Percentiles rank a stretch among this genome's conserved stretches.
phyloP scores from a whole-genome alignment of 2,797 vertebrate genomes.

The Crenuchus spilurus region DNA sequence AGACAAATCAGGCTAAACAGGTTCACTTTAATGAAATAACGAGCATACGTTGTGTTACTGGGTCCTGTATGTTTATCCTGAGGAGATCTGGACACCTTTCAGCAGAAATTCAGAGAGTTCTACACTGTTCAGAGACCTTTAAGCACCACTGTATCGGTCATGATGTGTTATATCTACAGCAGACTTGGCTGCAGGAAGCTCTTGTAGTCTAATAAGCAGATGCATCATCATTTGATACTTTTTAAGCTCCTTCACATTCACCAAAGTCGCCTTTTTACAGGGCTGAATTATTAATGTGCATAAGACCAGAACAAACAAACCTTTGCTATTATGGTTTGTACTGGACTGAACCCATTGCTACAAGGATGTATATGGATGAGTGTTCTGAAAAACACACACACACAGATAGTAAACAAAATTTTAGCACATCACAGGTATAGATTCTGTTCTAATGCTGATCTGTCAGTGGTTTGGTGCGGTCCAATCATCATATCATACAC shows the following conservation, averaged over 20 bases:
- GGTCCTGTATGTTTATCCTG: no score
- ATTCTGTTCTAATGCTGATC: not conserved
- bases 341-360: slow-evolving; percentile 50
- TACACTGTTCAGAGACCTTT: no score
- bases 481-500: slow-evolving; percentile 8
- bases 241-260: not conserved
- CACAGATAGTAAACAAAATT: slow-evolving; percentile 7
- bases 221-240: slow-evolving; percentile 1
- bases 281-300: not conserved
- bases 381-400: slow-evolving; percentile 72
- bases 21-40: no score
- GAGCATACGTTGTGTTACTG: no score
- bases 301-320: slow-evolving; percentile 33
- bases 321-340: slow-evolving; percentile 38
- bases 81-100: no score
- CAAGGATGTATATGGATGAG: slow-evolving; percentile 78
- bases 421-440: not conserved
- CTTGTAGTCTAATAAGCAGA: not conserved
- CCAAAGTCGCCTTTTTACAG: not conserved
- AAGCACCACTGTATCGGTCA: no score
- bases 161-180: no score
- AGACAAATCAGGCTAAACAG: no score
- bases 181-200: no score
- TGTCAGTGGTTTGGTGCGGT: not conserved
- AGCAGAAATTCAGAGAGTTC: no score